A percentile compares a stretch with the other conserved stretches of the same genome.
These are phyloP conservation scores for Perithous albicinctus DNA, from an alignment of 2,888 invertebrate species.

Conservation along the genomic window DNA sequence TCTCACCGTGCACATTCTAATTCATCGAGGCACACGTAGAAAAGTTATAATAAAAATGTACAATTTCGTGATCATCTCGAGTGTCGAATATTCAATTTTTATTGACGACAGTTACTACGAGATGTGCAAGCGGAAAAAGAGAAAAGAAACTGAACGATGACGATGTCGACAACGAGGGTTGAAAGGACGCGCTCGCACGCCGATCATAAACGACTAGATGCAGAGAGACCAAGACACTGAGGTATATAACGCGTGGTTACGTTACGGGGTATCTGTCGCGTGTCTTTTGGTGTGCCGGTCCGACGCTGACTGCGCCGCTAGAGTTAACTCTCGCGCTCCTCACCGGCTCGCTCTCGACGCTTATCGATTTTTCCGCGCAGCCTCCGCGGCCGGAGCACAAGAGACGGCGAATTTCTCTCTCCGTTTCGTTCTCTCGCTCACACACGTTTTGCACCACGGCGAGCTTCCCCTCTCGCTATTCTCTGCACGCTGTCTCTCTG, in stretches of 20 bases:
- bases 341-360: constrained; percentile 71
- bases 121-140: not conserved
- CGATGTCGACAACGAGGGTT: not conserved
- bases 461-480: constrained; percentile 11
- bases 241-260: constrained; percentile 64
- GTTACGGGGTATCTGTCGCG: constrained; percentile 73
- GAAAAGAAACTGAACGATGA: not conserved
- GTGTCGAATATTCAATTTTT: not conserved
- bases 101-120: not conserved
- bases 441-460: constrained; percentile 21
- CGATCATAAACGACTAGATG: constrained; percentile 15
- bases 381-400: constrained; percentile 80
- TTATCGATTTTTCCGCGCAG: constrained; percentile 84
- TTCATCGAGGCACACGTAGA: constrained; percentile 26
- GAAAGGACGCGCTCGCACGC: not conserved
- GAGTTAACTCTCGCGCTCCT: constrained; percentile 78
- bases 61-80: not conserved
- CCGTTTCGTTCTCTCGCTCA: constrained; percentile 37
- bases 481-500: constrained; percentile 18
- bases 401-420: constrained; percentile 66
- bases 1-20: constrained; percentile 38
- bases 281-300: constrained; percentile 80
- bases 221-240: constrained; percentile 24
- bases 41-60: not conserved
- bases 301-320: constrained; percentile 81